Evolutionary conservation across 2,113 vertebrate species (phyloP).

Genomic region (Cettia cetti): DNA sequence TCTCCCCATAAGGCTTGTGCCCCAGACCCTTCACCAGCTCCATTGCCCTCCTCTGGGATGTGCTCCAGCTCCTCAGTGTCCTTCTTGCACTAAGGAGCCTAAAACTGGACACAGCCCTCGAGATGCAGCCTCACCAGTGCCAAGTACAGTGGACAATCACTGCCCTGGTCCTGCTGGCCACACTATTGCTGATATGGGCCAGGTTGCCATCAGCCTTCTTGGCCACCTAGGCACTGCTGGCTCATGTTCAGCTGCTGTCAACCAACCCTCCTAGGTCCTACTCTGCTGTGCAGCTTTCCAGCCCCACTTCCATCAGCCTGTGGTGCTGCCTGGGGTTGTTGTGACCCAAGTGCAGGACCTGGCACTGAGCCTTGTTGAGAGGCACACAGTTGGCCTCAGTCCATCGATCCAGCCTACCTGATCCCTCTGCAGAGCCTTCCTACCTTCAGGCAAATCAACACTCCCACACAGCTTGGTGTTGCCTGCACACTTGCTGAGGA

Average conservation of each 20-base stretch:
- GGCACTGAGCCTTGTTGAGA: not conserved
- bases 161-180: not conserved
- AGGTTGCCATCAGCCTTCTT: not conserved
- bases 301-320: not conserved
- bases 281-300: not conserved
- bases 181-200: not conserved
- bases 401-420: not conserved
- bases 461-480: not conserved
- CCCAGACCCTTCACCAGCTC: not conserved
- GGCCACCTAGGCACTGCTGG: not conserved
- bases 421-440: not conserved
- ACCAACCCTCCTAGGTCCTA: not conserved
- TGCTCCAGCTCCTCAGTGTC: not conserved
- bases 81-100: not conserved
- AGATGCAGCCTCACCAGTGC: not conserved
- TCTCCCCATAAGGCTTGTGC: not conserved
- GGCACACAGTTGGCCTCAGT: not conserved
- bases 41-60: not conserved
- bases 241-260: not conserved
- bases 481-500: not conserved
- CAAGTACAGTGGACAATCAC: accelerated
- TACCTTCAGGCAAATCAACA: not conserved
- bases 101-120: not conserved
- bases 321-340: not conserved
- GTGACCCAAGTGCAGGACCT: not conserved